Base-by-base conservation (phyloP, 1,140 invertebrate species). In the Lithobius niger region DNA sequence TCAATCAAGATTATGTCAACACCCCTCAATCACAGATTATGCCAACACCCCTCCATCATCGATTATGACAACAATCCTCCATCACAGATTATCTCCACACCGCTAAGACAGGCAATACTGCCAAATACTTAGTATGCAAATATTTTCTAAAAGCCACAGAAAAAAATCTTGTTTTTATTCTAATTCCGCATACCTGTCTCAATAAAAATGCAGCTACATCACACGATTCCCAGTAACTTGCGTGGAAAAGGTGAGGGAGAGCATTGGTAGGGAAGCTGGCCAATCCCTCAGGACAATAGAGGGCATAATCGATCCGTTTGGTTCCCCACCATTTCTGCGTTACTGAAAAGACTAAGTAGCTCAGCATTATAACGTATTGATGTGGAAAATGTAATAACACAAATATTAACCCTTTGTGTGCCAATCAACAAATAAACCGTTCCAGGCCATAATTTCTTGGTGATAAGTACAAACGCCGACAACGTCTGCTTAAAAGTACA, bases 141-240 rank as follows among this genome's bases (percentile, higher is more conserved):
- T 36, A 10, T 36, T 36, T 36, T n/a, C n/a, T n/a, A n/a, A n/a
- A n/a, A 36, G 31, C 10, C 31, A n/a, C 31, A 10, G 10, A 36
- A 10, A 10, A 10, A 36, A 36, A n/a, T 10, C 10, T 36, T 36
- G n/a, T 10, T 36, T 10, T n/a, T 10, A 26, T 54, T 21, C 16
- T 22, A 6, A 6, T 47, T 6, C 6, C 27, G 50, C 63, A 68
- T 66, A 85, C 86, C 78, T 98, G 93, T 65, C 96, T 74, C 48
- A 99, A 74, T 63, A 99, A 94, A 68, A 99, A 99, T 19, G 94
- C 89, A 60, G 95, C 94, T 0, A 97, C 92, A 76, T 99, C 97
- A 54, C 82, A 86, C 57, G 92, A 97, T 74, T 99, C 97, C 97
- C 97, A 99, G 71, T 96, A 99, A 69, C 93, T 97, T 21, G 96